Conservation (phyloP, 2,113 vertebrate species). For the Semicossyphus pulcher region DNA sequence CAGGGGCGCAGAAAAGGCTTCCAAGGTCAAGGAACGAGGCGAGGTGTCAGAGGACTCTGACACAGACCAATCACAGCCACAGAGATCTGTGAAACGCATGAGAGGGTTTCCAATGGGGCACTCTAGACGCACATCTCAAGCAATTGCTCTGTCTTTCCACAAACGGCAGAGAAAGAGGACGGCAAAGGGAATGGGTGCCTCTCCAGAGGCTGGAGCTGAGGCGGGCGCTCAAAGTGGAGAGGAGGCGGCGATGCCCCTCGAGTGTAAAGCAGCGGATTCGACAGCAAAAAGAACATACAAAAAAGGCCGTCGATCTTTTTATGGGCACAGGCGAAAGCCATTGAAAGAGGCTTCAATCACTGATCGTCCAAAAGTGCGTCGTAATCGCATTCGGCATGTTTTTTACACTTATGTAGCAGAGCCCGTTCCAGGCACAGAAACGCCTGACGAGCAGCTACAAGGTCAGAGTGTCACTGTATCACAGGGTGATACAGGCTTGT, state of each 20-base stretch:
- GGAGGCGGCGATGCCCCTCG: constrained; percentile 50
- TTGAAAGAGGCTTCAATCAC: background rate
- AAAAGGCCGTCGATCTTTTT: constrained; percentile 58
- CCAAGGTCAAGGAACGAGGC: constrained; percentile 41
- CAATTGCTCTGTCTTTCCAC: constrained; percentile 31
- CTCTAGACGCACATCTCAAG: constrained; percentile 39
- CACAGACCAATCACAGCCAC: constrained; percentile 26
- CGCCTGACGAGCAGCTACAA: constrained; percentile 10
- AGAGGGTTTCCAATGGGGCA: constrained; percentile 36
- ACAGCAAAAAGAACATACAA: constrained; percentile 8
- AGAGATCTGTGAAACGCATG: constrained; percentile 32
- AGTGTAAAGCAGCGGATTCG: constrained; percentile 48
- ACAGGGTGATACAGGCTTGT: constrained; percentile 1
- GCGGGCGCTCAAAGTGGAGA: constrained; percentile 52
- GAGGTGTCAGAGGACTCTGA: constrained; percentile 33
- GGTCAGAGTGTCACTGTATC: constrained; percentile 7
- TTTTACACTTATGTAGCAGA: constrained; percentile 67
- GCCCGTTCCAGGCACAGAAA: background rate
- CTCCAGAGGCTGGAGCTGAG: constrained; percentile 67
- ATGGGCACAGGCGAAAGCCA: constrained; percentile 55
- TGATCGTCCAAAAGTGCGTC: background rate
- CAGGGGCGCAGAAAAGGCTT: constrained; percentile 47
- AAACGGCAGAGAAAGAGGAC: constrained; percentile 58
- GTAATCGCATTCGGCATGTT: constrained; percentile 35
- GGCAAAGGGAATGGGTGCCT: constrained; percentile 51